Evolutionary conservation across 2,797 vertebrate species (phyloP).

Genomic region (Poecilia picta): DNA sequence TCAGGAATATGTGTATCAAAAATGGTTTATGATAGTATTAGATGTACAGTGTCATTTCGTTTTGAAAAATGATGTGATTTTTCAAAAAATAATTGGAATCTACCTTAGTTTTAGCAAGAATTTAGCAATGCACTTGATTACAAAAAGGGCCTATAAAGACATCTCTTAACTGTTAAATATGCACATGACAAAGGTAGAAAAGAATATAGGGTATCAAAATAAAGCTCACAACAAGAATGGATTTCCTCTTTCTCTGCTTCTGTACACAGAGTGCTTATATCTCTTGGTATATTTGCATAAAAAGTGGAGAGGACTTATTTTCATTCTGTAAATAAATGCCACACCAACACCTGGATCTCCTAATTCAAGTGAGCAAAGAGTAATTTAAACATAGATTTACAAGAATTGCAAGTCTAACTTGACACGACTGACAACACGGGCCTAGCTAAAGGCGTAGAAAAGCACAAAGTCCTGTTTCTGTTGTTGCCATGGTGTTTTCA

Average conservation of each 20-base stretch:
- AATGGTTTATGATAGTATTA: neutral
- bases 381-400: slow-evolving; percentile 39
- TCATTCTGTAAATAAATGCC: slow-evolving; percentile 26
- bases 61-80: neutral
- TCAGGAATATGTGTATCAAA: neutral
- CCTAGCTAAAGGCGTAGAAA: slow-evolving; percentile 45
- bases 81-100: neutral
- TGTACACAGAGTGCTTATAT: slow-evolving; percentile 2
- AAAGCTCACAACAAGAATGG: neutral
- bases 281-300: neutral
- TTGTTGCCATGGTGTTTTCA: slow-evolving; percentile 70
- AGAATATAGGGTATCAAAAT: neutral
- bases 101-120: neutral
- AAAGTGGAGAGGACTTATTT: slow-evolving; percentile 38
- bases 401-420: slow-evolving; percentile 38
- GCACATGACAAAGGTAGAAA: neutral
- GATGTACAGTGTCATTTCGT: neutral
- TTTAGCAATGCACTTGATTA: neutral
- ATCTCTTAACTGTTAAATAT: neutral
- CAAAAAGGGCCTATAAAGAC: neutral
- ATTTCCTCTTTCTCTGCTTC: neutral
- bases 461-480: slow-evolving; percentile 50
- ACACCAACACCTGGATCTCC: slow-evolving; percentile 25
- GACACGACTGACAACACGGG: slow-evolving; percentile 48
- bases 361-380: slow-evolving; percentile 41